phyloP scores from a whole-genome alignment of 1,140 invertebrate genomes.

The Ips typographus region DNA sequence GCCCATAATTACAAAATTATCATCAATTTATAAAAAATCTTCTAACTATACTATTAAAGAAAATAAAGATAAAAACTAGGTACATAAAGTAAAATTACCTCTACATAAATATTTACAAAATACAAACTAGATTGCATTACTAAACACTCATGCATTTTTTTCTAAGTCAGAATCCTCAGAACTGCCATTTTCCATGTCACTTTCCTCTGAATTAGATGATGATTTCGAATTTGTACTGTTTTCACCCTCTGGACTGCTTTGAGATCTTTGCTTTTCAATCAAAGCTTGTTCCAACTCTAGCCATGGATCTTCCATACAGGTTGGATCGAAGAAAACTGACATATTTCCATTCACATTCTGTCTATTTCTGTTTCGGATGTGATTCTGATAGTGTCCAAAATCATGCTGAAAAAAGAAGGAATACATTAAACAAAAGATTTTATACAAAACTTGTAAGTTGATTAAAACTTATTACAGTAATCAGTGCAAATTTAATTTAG shows the following conservation, averaged over 20 bases:
- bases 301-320: slow-evolving; percentile 10
- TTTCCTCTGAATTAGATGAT: too few species aligned
- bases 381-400: neutral
- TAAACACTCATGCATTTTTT: too few species aligned
- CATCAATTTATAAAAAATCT: too few species aligned
- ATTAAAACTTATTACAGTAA: neutral
- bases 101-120: too few species aligned
- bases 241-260: neutral
- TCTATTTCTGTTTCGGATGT: neutral
- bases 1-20: too few species aligned
- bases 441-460: neutral
- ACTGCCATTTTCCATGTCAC: too few species aligned
- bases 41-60: too few species aligned
- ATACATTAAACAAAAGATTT: neutral
- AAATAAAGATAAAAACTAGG: too few species aligned
- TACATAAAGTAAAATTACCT: too few species aligned
- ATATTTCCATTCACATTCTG: neutral
- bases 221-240: neutral
- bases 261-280: neutral
- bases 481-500: neutral
- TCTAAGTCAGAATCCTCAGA: too few species aligned
- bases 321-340: slow-evolving; percentile 5
- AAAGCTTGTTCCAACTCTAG: slow-evolving; percentile 5
- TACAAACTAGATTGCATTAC: too few species aligned
- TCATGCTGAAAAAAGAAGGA: neutral